These are phyloP conservation scores for Apteryx mantelli DNA, from an alignment of 2,113 vertebrate genomes.

Conservation along the genomic window DNA sequence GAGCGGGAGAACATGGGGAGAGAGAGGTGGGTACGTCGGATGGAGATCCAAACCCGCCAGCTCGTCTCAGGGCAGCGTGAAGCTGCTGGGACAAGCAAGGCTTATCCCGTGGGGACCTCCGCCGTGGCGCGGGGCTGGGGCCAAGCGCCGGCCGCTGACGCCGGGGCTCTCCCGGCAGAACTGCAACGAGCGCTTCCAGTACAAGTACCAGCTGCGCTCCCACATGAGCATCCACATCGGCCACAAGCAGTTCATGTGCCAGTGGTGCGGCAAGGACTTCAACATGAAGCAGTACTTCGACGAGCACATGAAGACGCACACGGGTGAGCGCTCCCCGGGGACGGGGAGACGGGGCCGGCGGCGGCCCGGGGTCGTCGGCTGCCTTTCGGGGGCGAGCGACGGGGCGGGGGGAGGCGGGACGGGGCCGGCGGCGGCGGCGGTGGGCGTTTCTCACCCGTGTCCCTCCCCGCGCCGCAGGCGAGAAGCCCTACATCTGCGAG, in stretches of 20 bases:
- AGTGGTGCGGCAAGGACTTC: slow-evolving; percentile 87
- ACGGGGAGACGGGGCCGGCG: too few species aligned
- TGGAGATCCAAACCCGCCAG: background rate
- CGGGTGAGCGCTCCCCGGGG: slow-evolving; percentile 50
- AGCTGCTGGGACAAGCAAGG: background rate
- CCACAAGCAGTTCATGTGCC: slow-evolving; percentile 88
- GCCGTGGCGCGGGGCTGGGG: too few species aligned
- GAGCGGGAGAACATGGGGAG: background rate
- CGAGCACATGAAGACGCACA: slow-evolving; percentile 85
- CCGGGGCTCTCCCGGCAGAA: slow-evolving; percentile 75
- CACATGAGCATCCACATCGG: slow-evolving; percentile 88
- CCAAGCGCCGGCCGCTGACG: too few species aligned
- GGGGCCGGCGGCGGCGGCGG: background rate
- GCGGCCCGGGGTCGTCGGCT: background rate
- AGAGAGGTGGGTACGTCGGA: too few species aligned
- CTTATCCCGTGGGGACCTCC: too few species aligned
- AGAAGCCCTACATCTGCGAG: slow-evolving; percentile 98
- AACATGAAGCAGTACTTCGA: slow-evolving; percentile 88
- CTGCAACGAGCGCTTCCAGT: slow-evolving; percentile 92
- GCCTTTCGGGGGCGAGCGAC: fast-evolving
- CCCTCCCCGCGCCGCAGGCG: slow-evolving; percentile 74
- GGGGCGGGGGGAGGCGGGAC: background rate
- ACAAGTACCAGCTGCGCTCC: slow-evolving; percentile 85
- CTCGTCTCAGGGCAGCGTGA: background rate
- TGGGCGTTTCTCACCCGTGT: fast-evolving